Conservation (phyloP, 1,140 invertebrate species). For the Delia radicum region DNA sequence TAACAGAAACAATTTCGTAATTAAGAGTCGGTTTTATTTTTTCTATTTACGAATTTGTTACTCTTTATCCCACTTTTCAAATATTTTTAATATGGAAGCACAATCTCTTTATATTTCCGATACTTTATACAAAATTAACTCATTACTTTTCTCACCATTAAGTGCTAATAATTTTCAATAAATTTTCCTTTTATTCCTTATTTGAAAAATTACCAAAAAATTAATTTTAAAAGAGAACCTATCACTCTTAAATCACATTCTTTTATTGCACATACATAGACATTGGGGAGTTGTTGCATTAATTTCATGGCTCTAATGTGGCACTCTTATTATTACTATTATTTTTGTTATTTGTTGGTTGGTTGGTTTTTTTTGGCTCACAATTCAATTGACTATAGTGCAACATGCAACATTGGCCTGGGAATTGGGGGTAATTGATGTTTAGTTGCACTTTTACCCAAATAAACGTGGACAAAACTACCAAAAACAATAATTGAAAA, state of each 20-base stretch:
- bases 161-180: background rate
- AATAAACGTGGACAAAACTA: slow-evolving; percentile 41
- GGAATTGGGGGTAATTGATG: slow-evolving; percentile 54
- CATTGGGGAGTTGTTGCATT: background rate
- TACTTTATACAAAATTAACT: no score
- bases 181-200: background rate
- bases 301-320: slow-evolving; percentile 8
- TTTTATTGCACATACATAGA: background rate
- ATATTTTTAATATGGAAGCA: no score
- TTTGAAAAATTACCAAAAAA: background rate
- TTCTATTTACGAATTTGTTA: no score
- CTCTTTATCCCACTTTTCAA: no score
- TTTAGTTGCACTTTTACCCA: slow-evolving; percentile 52
- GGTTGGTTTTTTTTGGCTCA: background rate
- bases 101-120: no score
- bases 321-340: background rate
- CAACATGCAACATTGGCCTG: slow-evolving; percentile 35
- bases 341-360: background rate
- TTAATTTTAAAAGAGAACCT: background rate
- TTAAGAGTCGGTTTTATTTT: no score
- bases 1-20: no score
- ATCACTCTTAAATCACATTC: background rate
- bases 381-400: background rate
- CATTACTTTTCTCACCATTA: background rate
- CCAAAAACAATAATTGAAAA: slow-evolving; percentile 6